These are phyloP conservation scores for Drepanosiphum platanoidis DNA, from an alignment of 2,888 invertebrate genomes.

Conservation along the genomic window DNA sequence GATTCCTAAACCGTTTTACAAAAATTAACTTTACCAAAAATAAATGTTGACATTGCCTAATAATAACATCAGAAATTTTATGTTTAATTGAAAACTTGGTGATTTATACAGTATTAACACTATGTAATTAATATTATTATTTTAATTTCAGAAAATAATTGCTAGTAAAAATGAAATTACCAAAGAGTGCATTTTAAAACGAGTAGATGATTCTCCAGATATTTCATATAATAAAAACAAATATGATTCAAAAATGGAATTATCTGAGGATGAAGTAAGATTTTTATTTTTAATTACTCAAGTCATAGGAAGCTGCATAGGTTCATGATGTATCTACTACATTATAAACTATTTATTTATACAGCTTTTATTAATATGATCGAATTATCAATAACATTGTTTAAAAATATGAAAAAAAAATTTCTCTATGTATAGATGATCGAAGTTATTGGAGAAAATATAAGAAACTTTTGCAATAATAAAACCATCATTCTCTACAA, in stretches of 20 bases:
- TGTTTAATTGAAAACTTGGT: background rate
- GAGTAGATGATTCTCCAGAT: background rate
- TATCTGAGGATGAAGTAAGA: conserved; percentile 18
- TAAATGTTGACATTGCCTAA: background rate
- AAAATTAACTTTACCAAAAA: background rate
- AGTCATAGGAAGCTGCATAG: background rate
- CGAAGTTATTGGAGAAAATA: conserved; percentile 42
- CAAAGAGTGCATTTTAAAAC: background rate
- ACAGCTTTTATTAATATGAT: background rate
- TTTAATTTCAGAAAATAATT: conserved; percentile 32
- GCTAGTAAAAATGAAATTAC: background rate
- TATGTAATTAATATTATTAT: background rate
- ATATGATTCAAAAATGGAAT: conserved; percentile 6
- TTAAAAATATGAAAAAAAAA: too few relatives aligned
- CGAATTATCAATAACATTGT: background rate
- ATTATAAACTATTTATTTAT: background rate
- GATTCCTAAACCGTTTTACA: too few relatives aligned
- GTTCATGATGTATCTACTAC: background rate
- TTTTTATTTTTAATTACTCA: background rate
- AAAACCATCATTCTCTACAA: conserved; percentile 18
- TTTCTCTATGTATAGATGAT: too few relatives aligned
- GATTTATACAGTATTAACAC: background rate
- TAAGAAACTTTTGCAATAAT: conserved; percentile 37
- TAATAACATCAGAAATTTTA: background rate
- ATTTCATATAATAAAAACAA: background rate